Evolutionary conservation across 2,113 vertebrate genomes (phyloP), one percentile per base, ranked within the genome.

Genomic region (Engystomops pustulosus): DNA sequence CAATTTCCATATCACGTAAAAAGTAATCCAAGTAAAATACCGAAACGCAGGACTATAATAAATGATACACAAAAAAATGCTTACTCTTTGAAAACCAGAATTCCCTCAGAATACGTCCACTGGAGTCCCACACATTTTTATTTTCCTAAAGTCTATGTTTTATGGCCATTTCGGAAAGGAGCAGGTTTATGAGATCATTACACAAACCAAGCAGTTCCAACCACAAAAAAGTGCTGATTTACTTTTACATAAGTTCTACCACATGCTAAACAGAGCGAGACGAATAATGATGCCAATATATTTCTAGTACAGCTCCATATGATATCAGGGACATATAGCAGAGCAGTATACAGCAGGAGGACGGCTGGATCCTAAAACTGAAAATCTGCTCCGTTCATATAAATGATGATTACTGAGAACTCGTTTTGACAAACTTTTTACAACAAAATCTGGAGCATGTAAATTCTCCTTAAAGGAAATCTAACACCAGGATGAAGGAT

Each of bases 141-240:
- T 76, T 83, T 76, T 84, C 25, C 45, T 68, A 71, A 55, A 81
- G 72, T 53, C 51, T 47, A 76, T 76, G 55, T 83, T 84, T 77
- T 84, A 77, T 77, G 38, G 44, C 75, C 81, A 49, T 84, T 84
- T 45, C 53, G 77, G 44, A 84, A 84, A 69, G 38, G 72, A 78
- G 74, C 44, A 77, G 72, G 58, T 84, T 77, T 84, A 84, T 77
- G 81, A 71, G 81, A 38, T 84, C 81, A 76, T 84, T 84, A 84
- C 72, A 77, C 58, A 84, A 84, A 84, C 81, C 45, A 34, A 84
- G 14, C 60, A 67, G 72, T 53, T 34, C 55, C 74, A 47, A 83
- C 81, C 81, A 83, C 81, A 75, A 83, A 83, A 81, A 83, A 75
- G 81, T 75, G 70, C 71, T 74, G 70, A 65, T 83, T 83, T 83